Percentiles rank a stretch among this genome's conserved stretches.
These are phyloP conservation scores for Morus bassanus DNA, from an alignment of 2,797 vertebrate species.

Conservation along the genomic window DNA sequence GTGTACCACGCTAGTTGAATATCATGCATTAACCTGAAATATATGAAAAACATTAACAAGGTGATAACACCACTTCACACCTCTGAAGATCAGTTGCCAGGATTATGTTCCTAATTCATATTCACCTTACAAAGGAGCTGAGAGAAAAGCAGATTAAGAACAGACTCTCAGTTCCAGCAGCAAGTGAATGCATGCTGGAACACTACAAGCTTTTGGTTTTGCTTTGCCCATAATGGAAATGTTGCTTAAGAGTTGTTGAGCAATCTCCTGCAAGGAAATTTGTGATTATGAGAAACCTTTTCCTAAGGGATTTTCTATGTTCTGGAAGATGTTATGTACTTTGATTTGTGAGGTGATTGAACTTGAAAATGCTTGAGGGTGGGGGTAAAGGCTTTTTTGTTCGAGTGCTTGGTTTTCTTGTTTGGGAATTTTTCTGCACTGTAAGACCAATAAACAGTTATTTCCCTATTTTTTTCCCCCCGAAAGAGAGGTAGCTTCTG, in stretches of 20 bases:
- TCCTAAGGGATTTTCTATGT: constrained; percentile 55
- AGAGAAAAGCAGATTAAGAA: background rate
- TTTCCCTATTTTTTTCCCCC: background rate
- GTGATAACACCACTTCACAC: background rate
- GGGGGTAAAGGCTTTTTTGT: background rate
- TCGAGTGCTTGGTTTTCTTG: background rate
- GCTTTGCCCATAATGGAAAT: constrained; percentile 34
- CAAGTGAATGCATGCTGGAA: background rate
- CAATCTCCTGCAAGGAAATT: constrained; percentile 57
- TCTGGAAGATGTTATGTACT: constrained; percentile 26
- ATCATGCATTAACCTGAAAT: background rate
- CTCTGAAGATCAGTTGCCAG: background rate
- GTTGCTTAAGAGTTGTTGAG: constrained; percentile 57
- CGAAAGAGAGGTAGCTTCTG: background rate
- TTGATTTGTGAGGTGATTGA: constrained; percentile 18
- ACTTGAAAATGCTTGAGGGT: background rate
- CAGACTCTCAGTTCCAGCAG: background rate
- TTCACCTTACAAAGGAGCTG: background rate
- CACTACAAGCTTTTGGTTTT: constrained; percentile 11
- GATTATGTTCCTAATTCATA: background rate
- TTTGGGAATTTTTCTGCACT: background rate
- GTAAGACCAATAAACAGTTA: background rate
- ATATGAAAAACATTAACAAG: background rate
- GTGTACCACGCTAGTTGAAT: background rate
- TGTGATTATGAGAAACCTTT: constrained; percentile 60